These are phyloP conservation scores for Diarsia dahlii DNA, from an alignment of 2,888 invertebrate species.

Conservation along the genomic window DNA sequence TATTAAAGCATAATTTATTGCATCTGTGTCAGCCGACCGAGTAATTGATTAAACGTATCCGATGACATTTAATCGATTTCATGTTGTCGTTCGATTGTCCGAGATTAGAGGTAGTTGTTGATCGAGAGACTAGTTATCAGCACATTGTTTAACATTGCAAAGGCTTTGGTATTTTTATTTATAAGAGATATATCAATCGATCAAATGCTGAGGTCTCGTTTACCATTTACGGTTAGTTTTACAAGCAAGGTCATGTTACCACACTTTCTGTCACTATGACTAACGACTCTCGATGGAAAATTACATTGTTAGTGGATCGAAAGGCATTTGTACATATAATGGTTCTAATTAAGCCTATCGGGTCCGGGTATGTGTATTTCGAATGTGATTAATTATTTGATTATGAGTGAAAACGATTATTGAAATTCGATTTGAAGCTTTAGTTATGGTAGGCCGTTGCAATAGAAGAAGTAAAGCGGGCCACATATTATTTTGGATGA, in stretches of 20 bases:
- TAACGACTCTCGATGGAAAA: slow-evolving; percentile 36
- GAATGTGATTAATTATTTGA: slow-evolving; percentile 10
- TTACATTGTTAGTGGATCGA: slow-evolving; percentile 31
- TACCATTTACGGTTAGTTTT: slow-evolving; percentile 48
- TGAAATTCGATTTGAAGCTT: neutral
- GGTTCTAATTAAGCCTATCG: slow-evolving; percentile 20
- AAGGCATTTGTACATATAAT: slow-evolving; percentile 28
- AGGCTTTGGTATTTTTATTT: slow-evolving; percentile 40
- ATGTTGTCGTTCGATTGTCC: slow-evolving; percentile 21
- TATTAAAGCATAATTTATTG: slow-evolving; percentile 47
- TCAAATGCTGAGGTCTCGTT: slow-evolving; percentile 42
- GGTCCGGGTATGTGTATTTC: neutral
- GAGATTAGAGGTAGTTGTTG: slow-evolving; percentile 44
- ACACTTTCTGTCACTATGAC: slow-evolving; percentile 34
- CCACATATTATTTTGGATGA: neutral
- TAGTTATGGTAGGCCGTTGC: neutral
- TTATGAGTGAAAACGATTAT: neutral
- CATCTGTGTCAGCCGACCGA: slow-evolving; percentile 22
- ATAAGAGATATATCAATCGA: slow-evolving; percentile 44
- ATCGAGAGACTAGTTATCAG: slow-evolving; percentile 34
- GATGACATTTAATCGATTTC: slow-evolving; percentile 50
- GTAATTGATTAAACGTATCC: slow-evolving; percentile 46
- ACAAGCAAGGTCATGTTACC: slow-evolving; percentile 51
- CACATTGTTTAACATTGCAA: slow-evolving; percentile 48
- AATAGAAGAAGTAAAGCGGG: neutral